Conservation (phyloP, 2,113 vertebrate species). For the Colius striatus region DNA sequence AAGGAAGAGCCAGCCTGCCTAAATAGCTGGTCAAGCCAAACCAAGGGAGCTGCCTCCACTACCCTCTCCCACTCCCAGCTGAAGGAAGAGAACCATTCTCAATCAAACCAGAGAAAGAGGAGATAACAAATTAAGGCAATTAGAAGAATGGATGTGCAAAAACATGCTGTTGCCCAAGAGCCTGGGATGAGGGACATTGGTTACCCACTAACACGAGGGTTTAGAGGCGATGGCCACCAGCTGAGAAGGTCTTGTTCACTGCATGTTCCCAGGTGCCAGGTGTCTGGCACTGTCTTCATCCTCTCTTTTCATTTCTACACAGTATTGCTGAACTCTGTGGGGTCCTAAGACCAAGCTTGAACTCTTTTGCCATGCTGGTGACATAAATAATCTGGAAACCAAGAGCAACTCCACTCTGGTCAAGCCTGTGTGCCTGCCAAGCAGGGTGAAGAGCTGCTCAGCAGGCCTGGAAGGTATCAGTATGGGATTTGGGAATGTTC, state of each 20-base stretch:
- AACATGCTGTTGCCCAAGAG: neutral
- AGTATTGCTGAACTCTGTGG: neutral
- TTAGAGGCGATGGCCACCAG: neutral
- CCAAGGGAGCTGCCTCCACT: neutral
- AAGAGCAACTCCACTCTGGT: neutral
- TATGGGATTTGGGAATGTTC: neutral
- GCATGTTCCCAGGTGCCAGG: neutral
- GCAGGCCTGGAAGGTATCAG: neutral
- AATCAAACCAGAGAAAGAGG: neutral
- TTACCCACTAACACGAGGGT: neutral
- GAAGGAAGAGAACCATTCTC: neutral
- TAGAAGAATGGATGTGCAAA: neutral
- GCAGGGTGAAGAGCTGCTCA: neutral
- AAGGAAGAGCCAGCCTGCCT: neutral
- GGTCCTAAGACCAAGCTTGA: fast-evolving
- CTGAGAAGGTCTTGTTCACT: neutral
- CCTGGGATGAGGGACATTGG: too few species aligned
- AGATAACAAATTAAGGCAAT: fast-evolving
- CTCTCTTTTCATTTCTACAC: neutral
- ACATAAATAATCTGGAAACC: neutral
- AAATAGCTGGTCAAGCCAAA: neutral
- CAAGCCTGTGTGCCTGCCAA: neutral
- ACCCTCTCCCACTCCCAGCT: neutral
- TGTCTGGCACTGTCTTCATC: neutral
- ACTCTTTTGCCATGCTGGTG: neutral